Conservation (phyloP, 2,113 vertebrate genomes). For the Eptesicus fuscus region DNA sequence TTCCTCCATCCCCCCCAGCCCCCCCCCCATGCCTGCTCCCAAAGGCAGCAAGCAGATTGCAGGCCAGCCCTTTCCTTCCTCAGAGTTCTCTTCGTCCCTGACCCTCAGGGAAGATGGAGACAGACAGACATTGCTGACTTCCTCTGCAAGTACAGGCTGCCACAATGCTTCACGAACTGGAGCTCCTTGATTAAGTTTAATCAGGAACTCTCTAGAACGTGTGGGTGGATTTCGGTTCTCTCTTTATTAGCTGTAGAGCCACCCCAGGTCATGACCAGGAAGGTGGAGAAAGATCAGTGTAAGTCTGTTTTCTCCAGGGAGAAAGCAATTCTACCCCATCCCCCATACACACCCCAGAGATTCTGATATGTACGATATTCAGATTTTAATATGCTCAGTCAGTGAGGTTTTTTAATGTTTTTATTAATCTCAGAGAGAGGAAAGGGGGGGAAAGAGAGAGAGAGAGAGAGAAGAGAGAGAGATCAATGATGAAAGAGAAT, state of each 20-base stretch:
- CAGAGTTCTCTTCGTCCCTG: neutral
- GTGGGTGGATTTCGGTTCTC: neutral
- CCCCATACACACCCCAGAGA: neutral
- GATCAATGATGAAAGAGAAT: too few species aligned
- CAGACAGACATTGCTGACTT: neutral
- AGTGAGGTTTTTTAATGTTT: neutral
- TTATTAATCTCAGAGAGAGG: too few species aligned
- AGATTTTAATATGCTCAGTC: neutral
- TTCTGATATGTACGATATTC: neutral
- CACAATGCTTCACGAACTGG: neutral
- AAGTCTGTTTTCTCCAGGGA: neutral
- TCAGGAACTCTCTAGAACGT: slow-evolving; percentile 25
- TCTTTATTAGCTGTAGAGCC: neutral
- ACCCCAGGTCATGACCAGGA: neutral
- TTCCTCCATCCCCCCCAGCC: neutral
- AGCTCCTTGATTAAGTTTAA: neutral
- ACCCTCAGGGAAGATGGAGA: neutral
- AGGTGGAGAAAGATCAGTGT: neutral
- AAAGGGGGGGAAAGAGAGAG: too few species aligned
- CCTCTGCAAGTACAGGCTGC: slow-evolving; percentile 3
- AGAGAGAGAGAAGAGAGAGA: too few species aligned
- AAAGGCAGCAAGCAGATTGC: neutral
- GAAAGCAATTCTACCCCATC: neutral
- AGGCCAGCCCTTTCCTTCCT: slow-evolving; percentile 8
- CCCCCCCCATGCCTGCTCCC: neutral